phyloP scores from a whole-genome alignment of 2,113 vertebrate species.

The Aegithalos caudatus region DNA sequence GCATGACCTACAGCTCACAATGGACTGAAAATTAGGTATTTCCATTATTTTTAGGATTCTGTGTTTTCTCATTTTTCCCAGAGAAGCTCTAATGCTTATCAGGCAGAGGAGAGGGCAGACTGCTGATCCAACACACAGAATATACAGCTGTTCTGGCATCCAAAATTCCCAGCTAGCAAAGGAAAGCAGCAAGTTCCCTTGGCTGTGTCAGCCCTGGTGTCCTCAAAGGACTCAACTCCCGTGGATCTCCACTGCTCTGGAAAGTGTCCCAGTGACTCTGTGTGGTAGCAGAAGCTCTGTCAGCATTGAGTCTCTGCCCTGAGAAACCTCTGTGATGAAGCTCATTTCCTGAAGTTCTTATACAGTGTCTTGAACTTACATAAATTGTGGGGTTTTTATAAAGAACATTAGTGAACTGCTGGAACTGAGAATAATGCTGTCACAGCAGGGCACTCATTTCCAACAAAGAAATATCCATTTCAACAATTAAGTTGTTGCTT shows the following conservation, averaged over 20 bases:
- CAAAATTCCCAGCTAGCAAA: background rate
- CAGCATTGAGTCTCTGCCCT: background rate
- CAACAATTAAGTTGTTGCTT: background rate
- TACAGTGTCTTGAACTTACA: background rate
- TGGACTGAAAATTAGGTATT: background rate
- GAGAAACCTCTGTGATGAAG: background rate
- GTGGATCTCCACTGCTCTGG: background rate
- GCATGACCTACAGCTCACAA: background rate
- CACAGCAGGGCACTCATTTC: background rate
- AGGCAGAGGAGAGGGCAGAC: background rate
- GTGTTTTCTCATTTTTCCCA: background rate
- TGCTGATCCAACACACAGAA: background rate
- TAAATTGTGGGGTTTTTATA: background rate
- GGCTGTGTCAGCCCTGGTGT: background rate
- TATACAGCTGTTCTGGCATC: background rate
- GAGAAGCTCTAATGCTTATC: background rate
- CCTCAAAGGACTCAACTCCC: background rate
- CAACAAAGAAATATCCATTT: background rate
- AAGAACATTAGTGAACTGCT: background rate
- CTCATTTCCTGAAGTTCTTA: conserved; percentile 20
- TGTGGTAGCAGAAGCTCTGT: conserved; percentile 12
- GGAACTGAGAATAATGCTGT: background rate
- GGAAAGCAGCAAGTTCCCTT: background rate
- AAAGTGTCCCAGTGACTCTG: background rate
- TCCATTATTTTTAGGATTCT: background rate